Base-by-base conservation (phyloP, 1,140 invertebrate genomes). In the Hyles euphorbiae region DNA sequence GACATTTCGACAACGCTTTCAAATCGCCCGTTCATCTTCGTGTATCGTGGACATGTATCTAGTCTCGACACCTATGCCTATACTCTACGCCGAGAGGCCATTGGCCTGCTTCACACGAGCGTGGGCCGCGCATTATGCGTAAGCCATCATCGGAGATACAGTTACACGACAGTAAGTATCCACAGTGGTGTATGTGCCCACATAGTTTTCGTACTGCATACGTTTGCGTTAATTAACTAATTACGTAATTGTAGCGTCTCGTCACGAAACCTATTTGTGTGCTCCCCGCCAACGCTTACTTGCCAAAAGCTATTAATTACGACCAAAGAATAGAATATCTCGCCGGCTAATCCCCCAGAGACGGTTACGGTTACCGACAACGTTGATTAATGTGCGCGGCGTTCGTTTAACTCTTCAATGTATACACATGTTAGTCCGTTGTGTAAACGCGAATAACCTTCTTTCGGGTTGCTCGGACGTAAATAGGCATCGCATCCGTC, bases 271-370 rank as follows among this genome's bases (percentile, higher is more conserved):
- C 75, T 79, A 84, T 80, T 83, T 72, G 69, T 75, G 76, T 67
- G 70, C 68, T 70, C 63, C 74, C 36, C 70, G 69, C 78, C 64
- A 65, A 72, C 79, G 73, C 81, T 81, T 80, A 78, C 83, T 86
- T 88, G 83, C 85, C 85, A 87, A 88, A 88, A 86, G 83, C 85
- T 81, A 88, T 88, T 88, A 88, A 88, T 88, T 88, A 86, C 81
- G 55, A 61, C 65, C 76, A 67, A 73, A 82, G 83, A 87, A 88
- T 85, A 86, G 83, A 88, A 86, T 85, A 87, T 83, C 83, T 81
- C 72, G 68, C 57, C 81, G 76, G 76, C 76, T 80, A 79, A 83
- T 82, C 79, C 83, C 78, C 78, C 76, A 70, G 79, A 83, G 83
- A 85, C 70, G 78, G 79, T 74, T 82, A 78, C 81, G 78, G 78